A percentile compares a stretch with the other conserved stretches of the same genome.
Conservation (phyloP, 2,797 vertebrate species). For the Cephalopachus bancanus region DNA sequence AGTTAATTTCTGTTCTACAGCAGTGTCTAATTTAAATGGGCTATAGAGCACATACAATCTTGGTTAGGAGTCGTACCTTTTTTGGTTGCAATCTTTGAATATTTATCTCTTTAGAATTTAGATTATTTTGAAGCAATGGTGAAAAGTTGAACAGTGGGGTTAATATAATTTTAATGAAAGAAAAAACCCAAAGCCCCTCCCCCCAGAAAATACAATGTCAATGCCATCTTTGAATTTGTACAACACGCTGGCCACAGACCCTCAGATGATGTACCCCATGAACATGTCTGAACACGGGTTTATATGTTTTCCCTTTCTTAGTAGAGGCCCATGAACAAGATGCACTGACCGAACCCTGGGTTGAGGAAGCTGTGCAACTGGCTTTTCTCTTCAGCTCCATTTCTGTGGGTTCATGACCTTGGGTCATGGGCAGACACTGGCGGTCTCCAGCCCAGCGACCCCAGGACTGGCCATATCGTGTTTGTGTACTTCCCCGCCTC, state of each 20-base stretch:
- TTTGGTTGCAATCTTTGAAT: background rate
- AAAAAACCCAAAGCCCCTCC: background rate
- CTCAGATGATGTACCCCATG: background rate
- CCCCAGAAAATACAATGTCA: background rate
- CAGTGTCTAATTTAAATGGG: background rate
- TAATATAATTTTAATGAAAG: background rate
- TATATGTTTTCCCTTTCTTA: background rate
- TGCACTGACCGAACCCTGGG: background rate
- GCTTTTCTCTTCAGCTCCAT: fast-evolving
- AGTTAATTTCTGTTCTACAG: background rate
- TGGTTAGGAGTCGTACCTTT: background rate
- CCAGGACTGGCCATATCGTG: background rate
- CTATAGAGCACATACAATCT: background rate
- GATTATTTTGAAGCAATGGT: conserved; percentile 2
- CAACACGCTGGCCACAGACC: fast-evolving
- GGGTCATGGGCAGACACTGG: background rate
- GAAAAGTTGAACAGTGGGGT: background rate
- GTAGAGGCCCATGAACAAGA: background rate
- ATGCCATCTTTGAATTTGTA: background rate
- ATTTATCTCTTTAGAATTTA: background rate
- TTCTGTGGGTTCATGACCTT: background rate
- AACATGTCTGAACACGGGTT: background rate
- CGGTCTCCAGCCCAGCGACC: too few relatives aligned
- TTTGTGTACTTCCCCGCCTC: background rate
- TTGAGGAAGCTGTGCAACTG: background rate